Percentiles rank a stretch among this genome's conserved stretches.
Conservation (phyloP, 2,888 invertebrate species). For the Eristalis pertinax region DNA sequence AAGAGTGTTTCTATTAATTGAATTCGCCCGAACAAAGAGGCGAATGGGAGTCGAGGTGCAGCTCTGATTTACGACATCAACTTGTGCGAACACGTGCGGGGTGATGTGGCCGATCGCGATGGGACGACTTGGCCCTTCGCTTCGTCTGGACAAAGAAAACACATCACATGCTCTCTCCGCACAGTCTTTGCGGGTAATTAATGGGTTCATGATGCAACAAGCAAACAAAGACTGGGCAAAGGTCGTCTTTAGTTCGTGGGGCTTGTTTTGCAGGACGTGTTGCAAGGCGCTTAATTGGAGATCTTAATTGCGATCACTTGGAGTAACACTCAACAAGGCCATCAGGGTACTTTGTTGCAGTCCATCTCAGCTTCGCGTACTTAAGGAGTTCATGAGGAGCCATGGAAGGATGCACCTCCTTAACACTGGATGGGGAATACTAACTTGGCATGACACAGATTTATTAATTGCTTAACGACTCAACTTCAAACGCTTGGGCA, state of each 20-base stretch:
- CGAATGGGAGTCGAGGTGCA: neutral
- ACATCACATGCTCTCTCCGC: neutral
- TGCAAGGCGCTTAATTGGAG: too few relatives aligned
- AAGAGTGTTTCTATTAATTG: slow-evolving; percentile 7
- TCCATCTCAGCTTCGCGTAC: too few relatives aligned
- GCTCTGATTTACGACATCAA: neutral
- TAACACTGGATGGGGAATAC: too few relatives aligned
- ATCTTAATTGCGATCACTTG: too few relatives aligned
- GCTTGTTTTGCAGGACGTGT: too few relatives aligned
- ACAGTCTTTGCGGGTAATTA: neutral
- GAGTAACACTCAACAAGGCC: too few relatives aligned
- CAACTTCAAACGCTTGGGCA: too few relatives aligned
- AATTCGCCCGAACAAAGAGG: slow-evolving; percentile 19
- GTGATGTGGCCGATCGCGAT: neutral
- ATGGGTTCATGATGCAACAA: neutral
- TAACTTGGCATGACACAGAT: too few relatives aligned
- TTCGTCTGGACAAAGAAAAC: neutral
- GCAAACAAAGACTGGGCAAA: neutral
- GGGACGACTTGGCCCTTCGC: neutral
- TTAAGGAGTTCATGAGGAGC: too few relatives aligned
- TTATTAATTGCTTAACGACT: too few relatives aligned
- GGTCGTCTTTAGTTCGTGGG: neutral
- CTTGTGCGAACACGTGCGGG: neutral
- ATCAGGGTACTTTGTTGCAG: too few relatives aligned
- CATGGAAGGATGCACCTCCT: too few relatives aligned